A percentile compares a stretch with the other conserved stretches of the same genome.
These are phyloP conservation scores for Syrphus vitripennis DNA, from an alignment of 2,888 invertebrate species.

Conservation along the genomic window DNA sequence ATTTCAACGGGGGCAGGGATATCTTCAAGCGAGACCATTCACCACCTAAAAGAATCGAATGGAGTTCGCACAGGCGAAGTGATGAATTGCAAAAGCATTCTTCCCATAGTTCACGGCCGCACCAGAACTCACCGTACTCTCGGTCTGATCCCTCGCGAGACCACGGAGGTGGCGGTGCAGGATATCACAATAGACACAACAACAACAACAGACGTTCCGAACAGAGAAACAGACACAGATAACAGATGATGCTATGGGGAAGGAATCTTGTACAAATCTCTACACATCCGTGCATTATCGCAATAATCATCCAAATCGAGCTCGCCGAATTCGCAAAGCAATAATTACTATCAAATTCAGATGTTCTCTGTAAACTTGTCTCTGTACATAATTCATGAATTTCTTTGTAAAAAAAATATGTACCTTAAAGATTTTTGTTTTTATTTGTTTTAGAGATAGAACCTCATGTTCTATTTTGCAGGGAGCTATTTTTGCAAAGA, in stretches of 20 bases:
- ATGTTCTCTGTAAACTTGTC: not conserved
- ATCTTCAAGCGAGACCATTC: slow-evolving; percentile 40
- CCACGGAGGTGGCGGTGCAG: slow-evolving; percentile 73
- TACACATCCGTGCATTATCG: slow-evolving; percentile 3
- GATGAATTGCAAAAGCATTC: slow-evolving; percentile 69
- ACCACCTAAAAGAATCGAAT: slow-evolving; percentile 29
- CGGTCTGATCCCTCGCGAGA: slow-evolving; percentile 71
- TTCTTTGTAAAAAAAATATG: not conserved
- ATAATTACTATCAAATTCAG: not conserved
- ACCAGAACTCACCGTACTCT: slow-evolving; percentile 68
- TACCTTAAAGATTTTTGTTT: not conserved
- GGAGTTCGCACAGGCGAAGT: slow-evolving; percentile 41
- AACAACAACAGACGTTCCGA: slow-evolving; percentile 75
- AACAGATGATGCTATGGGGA: not conserved
- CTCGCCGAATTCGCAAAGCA: not conserved
- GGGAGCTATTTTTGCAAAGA: too few species aligned
- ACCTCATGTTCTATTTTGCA: not conserved
- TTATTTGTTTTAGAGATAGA: not conserved
- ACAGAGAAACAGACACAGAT: slow-evolving; percentile 73
- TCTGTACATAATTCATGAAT: not conserved
- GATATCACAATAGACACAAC: slow-evolving; percentile 54
- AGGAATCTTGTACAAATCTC: not conserved
- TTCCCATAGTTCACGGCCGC: slow-evolving; percentile 61
- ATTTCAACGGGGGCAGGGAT: slow-evolving; percentile 18
- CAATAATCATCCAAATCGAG: not conserved